Percentiles rank a stretch among this genome's conserved stretches.
These are phyloP conservation scores for Anolis apletophallus DNA, from an alignment of 2,797 vertebrate species.

Conservation along the genomic window DNA sequence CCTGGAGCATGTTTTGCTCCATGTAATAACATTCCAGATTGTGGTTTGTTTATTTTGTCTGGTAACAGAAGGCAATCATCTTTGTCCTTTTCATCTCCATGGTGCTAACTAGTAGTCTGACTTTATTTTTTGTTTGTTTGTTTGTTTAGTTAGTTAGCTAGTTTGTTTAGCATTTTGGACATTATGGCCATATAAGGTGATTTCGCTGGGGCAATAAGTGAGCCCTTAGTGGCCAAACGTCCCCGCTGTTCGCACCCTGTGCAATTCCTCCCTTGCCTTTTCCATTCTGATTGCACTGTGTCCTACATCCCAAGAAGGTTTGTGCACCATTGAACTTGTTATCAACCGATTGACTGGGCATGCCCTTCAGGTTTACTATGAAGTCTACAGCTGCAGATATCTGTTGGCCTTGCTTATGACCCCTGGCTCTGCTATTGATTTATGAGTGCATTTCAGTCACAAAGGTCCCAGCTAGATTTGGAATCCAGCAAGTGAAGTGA, in stretches of 20 bases:
- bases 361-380: neutral
- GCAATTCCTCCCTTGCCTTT: neutral
- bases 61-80: neutral
- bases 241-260: neutral
- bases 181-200: neutral
- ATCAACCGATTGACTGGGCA: neutral
- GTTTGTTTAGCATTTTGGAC: neutral
- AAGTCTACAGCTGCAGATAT: constrained; percentile 23
- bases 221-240: neutral
- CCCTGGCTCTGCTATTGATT: neutral
- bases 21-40: neutral
- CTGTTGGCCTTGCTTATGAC: constrained; percentile 24
- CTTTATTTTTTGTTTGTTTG: neutral
- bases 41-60: neutral
- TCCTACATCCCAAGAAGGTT: neutral
- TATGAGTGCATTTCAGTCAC: constrained; percentile 27
- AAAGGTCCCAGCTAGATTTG: constrained; percentile 22
- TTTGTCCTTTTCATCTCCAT: too few relatives aligned
- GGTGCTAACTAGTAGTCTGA: too few relatives aligned
- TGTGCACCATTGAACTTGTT: neutral
- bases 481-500: constrained; percentile 34
- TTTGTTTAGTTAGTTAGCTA: neutral
- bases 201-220: neutral
- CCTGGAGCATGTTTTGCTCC: neutral
- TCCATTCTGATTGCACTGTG: constrained; percentile 18